Conservation (phyloP, 2,888 invertebrate genomes). For the Choristoneura rosaceana region DNA sequence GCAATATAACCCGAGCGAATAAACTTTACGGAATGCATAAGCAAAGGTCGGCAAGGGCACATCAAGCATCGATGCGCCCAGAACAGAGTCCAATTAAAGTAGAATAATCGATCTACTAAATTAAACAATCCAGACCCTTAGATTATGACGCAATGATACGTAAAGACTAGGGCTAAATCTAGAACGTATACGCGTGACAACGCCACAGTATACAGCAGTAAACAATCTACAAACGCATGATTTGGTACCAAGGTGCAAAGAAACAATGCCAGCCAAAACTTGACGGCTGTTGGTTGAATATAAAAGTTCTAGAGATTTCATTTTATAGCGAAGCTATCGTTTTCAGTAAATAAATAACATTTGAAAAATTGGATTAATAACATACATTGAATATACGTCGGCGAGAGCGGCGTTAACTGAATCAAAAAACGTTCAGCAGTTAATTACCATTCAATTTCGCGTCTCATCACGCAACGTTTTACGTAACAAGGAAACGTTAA, state of each 20-base stretch:
- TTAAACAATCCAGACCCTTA: background rate
- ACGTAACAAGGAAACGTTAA: conserved; percentile 47
- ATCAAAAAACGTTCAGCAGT: background rate
- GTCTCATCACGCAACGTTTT: conserved; percentile 23
- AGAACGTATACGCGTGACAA: background rate
- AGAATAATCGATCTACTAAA: background rate
- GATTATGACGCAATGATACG: background rate
- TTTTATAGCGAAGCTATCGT: too few species aligned
- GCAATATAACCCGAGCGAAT: too few species aligned
- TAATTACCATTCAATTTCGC: background rate
- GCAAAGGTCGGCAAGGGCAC: background rate
- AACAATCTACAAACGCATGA: background rate
- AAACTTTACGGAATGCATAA: too few species aligned
- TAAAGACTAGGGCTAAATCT: background rate
- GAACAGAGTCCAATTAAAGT: background rate
- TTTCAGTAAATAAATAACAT: too few species aligned
- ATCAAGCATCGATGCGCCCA: background rate
- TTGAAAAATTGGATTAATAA: background rate
- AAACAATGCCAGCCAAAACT: too few species aligned
- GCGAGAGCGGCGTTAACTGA: background rate
- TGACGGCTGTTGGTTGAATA: too few species aligned
- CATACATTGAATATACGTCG: background rate
- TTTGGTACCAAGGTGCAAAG: too few species aligned
- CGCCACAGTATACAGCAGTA: background rate
- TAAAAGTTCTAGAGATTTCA: too few species aligned